Evolutionary conservation across 2,797 vertebrate species (phyloP), one percentile per base, ranked within the genome.

Genomic region (Hybognathus amarus): DNA sequence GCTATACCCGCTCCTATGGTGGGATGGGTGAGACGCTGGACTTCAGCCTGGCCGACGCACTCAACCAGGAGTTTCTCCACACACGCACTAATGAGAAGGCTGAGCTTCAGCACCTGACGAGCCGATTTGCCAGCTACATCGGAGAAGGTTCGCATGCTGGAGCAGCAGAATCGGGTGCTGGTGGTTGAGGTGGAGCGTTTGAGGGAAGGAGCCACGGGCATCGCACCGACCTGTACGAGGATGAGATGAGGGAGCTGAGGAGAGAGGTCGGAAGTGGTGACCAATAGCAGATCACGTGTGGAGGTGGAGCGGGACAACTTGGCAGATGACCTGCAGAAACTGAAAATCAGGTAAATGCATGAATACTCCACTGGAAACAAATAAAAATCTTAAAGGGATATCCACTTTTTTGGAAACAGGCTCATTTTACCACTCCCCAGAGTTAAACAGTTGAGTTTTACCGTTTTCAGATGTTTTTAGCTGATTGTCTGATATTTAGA

Each of bases 11-110:
- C 1, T 88, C 92, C 38, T 95, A 95, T 79, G 93, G 94, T 0
- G 95, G 95, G 27, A 91, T 95, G 1, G 96, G 96, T 0, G 97
- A 98, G 92, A 95, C 96, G 40, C 93, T 98, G 89, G 97, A 99
- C 93, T 98, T 99, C 93, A 95, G 92, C 91, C 93, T 98, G 91
- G 97, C 97, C 0, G 97, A 98, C 3, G 96, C 97, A 3, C 94
- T 99, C 89, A 99, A 99, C 94, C 97, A 98, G 92, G 97, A 99
- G 94, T 99, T 98, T 93, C 93, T 98, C 87, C 94, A 96, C 90
- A 98, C 97, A 0, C 94, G 97, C 87, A 99, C 97, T 93, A 99
- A 99, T 0, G 97, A 99, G 94, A 99, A 99, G 87, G 97, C 88
- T 2, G 97, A 98, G 91, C 94, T 98, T 92, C 97, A 98, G 92